Evolutionary conservation across 1,140 invertebrate species (phyloP).

Genomic region (Euglossa dilemma): DNA sequence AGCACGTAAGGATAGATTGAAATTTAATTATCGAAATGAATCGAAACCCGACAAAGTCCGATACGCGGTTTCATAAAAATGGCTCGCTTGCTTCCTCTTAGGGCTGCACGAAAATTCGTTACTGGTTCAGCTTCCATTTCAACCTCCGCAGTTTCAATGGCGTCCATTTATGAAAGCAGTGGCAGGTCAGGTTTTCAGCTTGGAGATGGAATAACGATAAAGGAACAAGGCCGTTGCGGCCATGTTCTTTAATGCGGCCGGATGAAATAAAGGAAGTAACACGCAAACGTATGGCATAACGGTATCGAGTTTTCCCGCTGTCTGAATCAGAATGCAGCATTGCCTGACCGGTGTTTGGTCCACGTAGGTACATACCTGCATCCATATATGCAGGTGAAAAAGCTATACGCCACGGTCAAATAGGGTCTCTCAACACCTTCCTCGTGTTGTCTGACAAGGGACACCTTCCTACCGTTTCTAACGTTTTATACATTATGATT

Average conservation of each 20-base stretch:
- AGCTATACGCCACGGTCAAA: constrained; percentile 36
- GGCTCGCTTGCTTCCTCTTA: too few relatives aligned
- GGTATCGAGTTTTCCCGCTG: constrained; percentile 62
- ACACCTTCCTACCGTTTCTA: too few relatives aligned
- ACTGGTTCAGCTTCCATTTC: too few relatives aligned
- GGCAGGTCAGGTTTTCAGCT: constrained; percentile 11
- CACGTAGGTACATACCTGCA: constrained; percentile 44
- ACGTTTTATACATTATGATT: too few relatives aligned
- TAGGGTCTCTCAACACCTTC: constrained; percentile 59
- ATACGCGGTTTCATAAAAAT: too few relatives aligned
- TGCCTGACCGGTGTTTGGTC: constrained; percentile 35
- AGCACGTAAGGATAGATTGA: too few relatives aligned
- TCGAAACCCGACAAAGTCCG: too few relatives aligned
- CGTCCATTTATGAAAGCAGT: constrained; percentile 1
- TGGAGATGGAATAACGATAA: constrained; percentile 41
- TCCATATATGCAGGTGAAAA: constrained; percentile 44
- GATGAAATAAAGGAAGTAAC: constrained; percentile 61
- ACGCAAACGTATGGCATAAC: constrained; percentile 60
- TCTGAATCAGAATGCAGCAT: constrained; percentile 61
- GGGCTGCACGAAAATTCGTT: too few relatives aligned
- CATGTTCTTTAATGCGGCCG: constrained; percentile 31
- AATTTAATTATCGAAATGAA: too few relatives aligned
- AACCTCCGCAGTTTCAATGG: neutral
- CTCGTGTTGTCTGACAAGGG: too few relatives aligned
- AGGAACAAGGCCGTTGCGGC: constrained; percentile 7